phyloP scores from a whole-genome alignment of 2,113 vertebrate genomes.

The Meriones unguiculatus region DNA sequence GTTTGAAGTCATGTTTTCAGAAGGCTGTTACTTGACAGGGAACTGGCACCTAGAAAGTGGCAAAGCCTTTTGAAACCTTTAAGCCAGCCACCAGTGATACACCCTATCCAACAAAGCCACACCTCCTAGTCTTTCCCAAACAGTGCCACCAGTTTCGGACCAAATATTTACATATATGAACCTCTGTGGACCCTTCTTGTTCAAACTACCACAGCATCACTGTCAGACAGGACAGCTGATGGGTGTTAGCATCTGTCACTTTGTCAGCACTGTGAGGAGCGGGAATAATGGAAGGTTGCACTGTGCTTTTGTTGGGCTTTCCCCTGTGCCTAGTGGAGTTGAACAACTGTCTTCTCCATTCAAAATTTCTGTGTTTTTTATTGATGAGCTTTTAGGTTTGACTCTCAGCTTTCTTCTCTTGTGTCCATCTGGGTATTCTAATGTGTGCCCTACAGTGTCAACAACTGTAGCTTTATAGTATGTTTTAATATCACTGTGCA shows the following conservation, averaged over 20 bases:
- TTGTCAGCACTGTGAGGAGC: neutral
- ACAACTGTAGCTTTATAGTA: neutral
- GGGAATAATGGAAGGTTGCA: neutral
- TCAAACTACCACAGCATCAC: neutral
- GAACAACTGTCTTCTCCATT: neutral
- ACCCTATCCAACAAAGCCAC: neutral
- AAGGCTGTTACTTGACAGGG: slow-evolving; percentile 8
- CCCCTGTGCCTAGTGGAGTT: neutral
- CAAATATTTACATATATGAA: neutral
- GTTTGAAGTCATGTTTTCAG: slow-evolving; percentile 42
- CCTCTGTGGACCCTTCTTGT: neutral
- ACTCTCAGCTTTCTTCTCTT: neutral
- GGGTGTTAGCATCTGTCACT: neutral
- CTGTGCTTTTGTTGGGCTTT: neutral
- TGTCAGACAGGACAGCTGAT: neutral
- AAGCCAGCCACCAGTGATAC: neutral
- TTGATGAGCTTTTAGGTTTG: neutral
- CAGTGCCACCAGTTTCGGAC: neutral
- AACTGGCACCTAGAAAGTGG: neutral
- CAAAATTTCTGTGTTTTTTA: neutral
- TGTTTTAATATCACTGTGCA: neutral
- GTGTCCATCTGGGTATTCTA: neutral
- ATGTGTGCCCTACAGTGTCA: neutral
- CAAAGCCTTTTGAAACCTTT: no score
- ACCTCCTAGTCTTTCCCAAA: neutral